A percentile compares a stretch with the other conserved stretches of the same genome.
Evolutionary conservation across 2,797 vertebrate genomes (phyloP).

Genomic region (Petrocephalus sullivani): DNA sequence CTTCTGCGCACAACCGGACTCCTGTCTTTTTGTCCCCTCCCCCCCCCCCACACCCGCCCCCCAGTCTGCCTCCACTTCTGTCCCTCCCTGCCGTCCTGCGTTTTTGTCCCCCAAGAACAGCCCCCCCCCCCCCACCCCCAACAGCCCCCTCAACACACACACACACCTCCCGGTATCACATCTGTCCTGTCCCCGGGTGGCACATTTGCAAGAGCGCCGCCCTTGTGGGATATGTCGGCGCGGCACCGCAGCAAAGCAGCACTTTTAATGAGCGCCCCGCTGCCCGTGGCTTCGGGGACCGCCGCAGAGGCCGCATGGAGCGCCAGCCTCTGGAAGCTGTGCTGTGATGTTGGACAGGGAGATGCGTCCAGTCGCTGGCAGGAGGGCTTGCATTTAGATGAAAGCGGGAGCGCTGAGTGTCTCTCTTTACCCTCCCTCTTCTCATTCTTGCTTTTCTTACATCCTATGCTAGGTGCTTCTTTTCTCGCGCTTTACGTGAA

Average conservation of each 20-base stretch:
- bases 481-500: slow-evolving; percentile 22
- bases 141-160: neutral
- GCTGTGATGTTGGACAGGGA: slow-evolving; percentile 40
- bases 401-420: slow-evolving; percentile 30
- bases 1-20: neutral
- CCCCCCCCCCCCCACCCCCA: slow-evolving; percentile 19
- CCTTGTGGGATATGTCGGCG: slow-evolving; percentile 44
- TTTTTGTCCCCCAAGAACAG: too few relatives aligned
- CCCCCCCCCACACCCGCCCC: neutral
- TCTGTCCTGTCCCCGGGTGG: neutral
- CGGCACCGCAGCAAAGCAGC: slow-evolving; percentile 35
- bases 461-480: slow-evolving; percentile 39
- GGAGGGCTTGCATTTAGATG: slow-evolving; percentile 27
- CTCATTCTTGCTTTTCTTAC: slow-evolving; percentile 22
- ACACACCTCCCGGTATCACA: neutral
- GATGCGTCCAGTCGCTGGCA: slow-evolving; percentile 46
- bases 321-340: slow-evolving; percentile 44
- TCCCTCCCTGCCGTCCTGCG: too few relatives aligned
- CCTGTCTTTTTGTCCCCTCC: slow-evolving; percentile 5
- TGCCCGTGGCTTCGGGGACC: slow-evolving; percentile 33
- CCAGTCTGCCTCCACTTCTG: too few relatives aligned
- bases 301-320: slow-evolving; percentile 32
- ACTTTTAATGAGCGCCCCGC: slow-evolving; percentile 48
- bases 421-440: neutral
- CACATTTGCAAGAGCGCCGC: slow-evolving; percentile 39